phyloP scores from a whole-genome alignment of 2,113 vertebrate genomes.

The Hepsetus odoe region DNA sequence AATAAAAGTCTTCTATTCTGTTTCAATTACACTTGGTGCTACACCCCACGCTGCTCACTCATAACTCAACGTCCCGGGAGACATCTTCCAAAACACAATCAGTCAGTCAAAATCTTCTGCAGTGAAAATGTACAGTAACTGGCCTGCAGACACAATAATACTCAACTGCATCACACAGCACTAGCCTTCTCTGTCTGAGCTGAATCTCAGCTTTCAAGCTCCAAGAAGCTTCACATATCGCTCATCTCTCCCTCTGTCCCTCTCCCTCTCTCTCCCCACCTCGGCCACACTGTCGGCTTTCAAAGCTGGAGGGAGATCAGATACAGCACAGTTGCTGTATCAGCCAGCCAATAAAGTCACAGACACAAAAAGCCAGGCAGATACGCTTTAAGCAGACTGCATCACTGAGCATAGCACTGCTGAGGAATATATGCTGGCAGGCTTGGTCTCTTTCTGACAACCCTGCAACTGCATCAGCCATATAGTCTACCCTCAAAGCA shows the following conservation, averaged over 20 bases:
- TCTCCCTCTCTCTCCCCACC: not conserved
- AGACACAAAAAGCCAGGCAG: constrained; percentile 16
- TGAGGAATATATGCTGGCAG: constrained; percentile 28
- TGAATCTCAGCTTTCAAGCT: constrained; percentile 5
- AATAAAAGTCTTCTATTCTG: constrained; percentile 77
- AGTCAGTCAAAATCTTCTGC: constrained; percentile 23
- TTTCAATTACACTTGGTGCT: constrained; percentile 75
- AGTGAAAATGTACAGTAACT: constrained; percentile 10
- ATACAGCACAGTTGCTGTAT: constrained; percentile 29
- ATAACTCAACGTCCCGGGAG: constrained; percentile 66
- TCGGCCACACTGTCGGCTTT: not conserved
- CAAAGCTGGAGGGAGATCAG: constrained; percentile 24
- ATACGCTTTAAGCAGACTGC: not conserved
- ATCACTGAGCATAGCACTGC: constrained; percentile 27
- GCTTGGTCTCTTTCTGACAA: constrained; percentile 25
- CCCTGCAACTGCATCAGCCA: constrained; percentile 7
- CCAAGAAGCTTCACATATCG: not conserved
- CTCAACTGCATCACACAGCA: not conserved
- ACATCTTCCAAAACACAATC: constrained; percentile 31
- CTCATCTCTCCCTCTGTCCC: not conserved
- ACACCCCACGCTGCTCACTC: constrained; percentile 64
- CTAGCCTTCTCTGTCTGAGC: not conserved
- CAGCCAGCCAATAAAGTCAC: constrained; percentile 26
- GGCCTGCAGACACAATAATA: not conserved
- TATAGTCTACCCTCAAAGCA: not conserved